Evolutionary conservation across 2,888 invertebrate species (phyloP), one percentile per base, ranked within the genome.

Genomic region (Itoplectis maculator): DNA sequence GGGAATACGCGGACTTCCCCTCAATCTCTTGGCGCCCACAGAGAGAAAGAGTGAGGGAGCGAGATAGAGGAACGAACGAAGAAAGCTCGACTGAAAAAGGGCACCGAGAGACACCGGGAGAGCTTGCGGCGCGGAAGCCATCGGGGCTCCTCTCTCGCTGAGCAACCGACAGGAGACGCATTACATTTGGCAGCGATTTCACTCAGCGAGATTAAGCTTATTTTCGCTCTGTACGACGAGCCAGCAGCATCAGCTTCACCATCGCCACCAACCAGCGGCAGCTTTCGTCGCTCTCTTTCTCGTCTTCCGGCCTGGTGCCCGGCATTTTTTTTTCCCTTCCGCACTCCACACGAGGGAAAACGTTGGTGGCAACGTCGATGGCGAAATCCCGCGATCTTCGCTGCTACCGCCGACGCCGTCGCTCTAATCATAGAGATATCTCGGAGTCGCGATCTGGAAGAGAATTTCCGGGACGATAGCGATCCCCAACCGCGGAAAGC

Each of bases 181-280:
- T 91, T 90, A 90, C 89, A 90, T 92, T 91, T 92, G 92, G 92
- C 92, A 92, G 90, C 89, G 88, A 91, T 91, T 91, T 91, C 91
- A 91, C 91, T 91, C 89, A 90, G 89, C 89, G 89, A 90, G 89
- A 92, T 91, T 92, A 91, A 92, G 92, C 92, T 92, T 92, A 92
- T 91, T 92, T 90, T 90, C 89, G 88, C 88, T 87, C 79, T 74
- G 80, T 40, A 69, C 63, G 49, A 81, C 66, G 83, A 61, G 81
- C 69, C 74, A 77, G 65, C 81, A 68, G 45, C 15, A 56, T 81
- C 82, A 51, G 20, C 20, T 9, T 8, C 51, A 42, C 11, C 42
- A 42, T 18, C 20, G n/a, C n/a, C n/a, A n/a, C n/a, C n/a, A n/a
- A 18, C 23, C 54, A 54, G 20, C 18, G 70, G 54, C 54, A 65